Evolutionary conservation across 2,797 vertebrate genomes (phyloP).

Genomic region (Eremophila alpestris): DNA sequence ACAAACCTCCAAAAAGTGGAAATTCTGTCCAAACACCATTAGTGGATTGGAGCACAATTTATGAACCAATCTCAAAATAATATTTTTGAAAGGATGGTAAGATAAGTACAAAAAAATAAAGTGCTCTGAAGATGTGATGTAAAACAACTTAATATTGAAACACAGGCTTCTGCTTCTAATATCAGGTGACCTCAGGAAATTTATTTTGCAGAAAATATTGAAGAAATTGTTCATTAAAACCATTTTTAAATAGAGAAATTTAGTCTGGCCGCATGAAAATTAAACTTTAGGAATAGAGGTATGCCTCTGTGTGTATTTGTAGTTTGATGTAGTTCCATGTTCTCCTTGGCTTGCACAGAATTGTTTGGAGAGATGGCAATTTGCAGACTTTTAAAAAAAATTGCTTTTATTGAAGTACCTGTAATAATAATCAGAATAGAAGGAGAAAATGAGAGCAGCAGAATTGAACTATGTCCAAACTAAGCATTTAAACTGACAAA

Average conservation of each 20-base stretch:
- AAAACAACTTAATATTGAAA: neutral
- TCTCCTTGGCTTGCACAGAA: neutral
- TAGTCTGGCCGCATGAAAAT: neutral
- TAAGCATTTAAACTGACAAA: neutral
- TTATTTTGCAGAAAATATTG: neutral
- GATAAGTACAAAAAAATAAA: neutral
- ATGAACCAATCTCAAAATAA: neutral
- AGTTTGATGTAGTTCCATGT: neutral
- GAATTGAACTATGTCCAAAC: neutral
- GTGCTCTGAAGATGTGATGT: neutral
- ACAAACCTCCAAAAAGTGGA: neutral
- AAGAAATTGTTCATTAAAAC: neutral
- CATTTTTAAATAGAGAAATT: neutral
- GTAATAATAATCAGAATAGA: neutral
- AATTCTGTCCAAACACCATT: constrained; percentile 4
- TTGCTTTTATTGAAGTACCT: neutral
- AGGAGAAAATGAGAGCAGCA: neutral
- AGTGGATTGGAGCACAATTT: neutral
- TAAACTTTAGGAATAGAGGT: neutral
- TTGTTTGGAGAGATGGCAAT: neutral
- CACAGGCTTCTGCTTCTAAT: neutral
- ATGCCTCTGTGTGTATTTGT: neutral
- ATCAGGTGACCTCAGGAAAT: neutral
- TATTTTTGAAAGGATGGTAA: neutral
- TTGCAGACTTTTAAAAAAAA: neutral